Conservation (phyloP, 2,113 vertebrate genomes). For the Bubo scandiacus region DNA sequence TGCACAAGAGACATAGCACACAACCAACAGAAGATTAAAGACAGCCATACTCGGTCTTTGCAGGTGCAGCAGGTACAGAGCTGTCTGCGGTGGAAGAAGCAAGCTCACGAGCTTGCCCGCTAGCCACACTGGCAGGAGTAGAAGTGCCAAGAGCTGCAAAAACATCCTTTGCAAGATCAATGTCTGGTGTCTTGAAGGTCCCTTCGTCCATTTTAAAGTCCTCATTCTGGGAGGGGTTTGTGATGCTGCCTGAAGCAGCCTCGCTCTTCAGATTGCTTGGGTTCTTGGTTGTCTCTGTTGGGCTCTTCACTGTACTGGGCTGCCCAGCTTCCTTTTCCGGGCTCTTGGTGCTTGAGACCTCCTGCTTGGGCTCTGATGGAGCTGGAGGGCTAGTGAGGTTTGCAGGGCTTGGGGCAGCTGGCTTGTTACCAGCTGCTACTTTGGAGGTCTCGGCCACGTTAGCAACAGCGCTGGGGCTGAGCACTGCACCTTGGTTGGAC, state of each 20-base stretch:
- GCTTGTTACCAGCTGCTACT: conserved; percentile 65
- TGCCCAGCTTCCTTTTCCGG: conserved; percentile 80
- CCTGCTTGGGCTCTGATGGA: conserved; percentile 75
- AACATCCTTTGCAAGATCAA: conserved; percentile 91
- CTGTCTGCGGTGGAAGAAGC: conserved; percentile 79
- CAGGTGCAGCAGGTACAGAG: conserved; percentile 80
- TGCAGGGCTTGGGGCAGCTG: conserved; percentile 53
- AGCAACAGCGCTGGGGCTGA: conserved; percentile 64
- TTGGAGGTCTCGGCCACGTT: conserved; percentile 61
- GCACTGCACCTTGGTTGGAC: conserved; percentile 75
- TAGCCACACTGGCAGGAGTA: conserved; percentile 72
- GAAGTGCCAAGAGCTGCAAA: conserved; percentile 87
- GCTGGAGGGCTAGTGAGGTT: conserved; percentile 67
- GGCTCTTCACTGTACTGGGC: conserved; percentile 74
- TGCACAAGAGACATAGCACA: conserved; percentile 71
- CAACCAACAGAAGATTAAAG: conserved; percentile 69
- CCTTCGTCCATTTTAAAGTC: conserved; percentile 94
- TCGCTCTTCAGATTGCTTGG: conserved; percentile 80
- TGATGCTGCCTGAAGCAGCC: conserved; percentile 72
- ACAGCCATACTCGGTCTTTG: conserved; percentile 94
- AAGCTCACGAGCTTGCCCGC: conserved; percentile 77
- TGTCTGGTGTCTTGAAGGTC: conserved; percentile 89
- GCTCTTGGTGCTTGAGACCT: conserved; percentile 71
- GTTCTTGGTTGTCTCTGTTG: conserved; percentile 68
- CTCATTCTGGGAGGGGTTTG: conserved; percentile 83